phyloP scores from a whole-genome alignment of 2,797 vertebrate genomes.

The Scolopax bukidnonensis region DNA sequence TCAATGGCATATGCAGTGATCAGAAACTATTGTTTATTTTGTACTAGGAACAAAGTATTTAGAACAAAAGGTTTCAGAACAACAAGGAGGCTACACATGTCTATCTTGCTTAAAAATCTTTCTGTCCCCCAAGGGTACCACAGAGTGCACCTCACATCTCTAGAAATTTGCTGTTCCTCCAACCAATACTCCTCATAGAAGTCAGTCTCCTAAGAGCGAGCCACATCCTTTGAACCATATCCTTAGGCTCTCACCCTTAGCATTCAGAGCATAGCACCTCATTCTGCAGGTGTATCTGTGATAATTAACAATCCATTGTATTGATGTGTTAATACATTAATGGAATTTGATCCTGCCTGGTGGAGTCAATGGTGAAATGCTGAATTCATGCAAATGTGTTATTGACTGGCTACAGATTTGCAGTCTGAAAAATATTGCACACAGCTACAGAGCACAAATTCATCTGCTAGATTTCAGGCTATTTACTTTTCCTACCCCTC shows the following conservation, averaged over 20 bases:
- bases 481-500: neutral
- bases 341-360: neutral
- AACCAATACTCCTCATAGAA: neutral
- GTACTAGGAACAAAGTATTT: neutral
- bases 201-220: neutral
- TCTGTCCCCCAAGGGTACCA: neutral
- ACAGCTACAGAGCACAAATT: neutral
- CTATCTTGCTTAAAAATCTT: neutral
- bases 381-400: neutral
- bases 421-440: constrained; percentile 2
- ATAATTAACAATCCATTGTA: neutral
- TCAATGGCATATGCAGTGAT: neutral
- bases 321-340: neutral
- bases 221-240: neutral
- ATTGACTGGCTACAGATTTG: neutral
- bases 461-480: neutral
- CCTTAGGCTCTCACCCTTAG: neutral
- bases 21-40: constrained; percentile 32
- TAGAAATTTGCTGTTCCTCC: neutral
- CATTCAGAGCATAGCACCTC: neutral
- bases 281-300: neutral
- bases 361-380: neutral
- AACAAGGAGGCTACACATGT: neutral
- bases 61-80: constrained; percentile 23
- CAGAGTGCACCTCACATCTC: neutral